A percentile compares a stretch with the other conserved stretches of the same genome.
These are phyloP conservation scores for Teleogryllus occipitalis DNA, from an alignment of 1,140 invertebrate species.

Conservation along the genomic window DNA sequence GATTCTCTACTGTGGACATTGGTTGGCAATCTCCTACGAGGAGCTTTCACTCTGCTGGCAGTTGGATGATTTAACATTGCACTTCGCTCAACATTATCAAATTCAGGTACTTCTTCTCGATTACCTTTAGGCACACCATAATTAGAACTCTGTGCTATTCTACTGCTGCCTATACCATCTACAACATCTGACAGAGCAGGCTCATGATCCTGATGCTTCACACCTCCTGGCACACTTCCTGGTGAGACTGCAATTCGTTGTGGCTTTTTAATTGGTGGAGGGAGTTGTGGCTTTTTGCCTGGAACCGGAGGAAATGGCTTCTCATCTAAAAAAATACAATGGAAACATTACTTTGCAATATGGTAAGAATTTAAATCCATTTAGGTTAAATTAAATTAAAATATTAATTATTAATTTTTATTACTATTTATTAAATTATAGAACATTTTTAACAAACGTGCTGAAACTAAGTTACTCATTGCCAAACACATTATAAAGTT, in stretches of 20 bases:
- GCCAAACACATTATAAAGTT: no score
- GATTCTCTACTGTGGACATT: constrained; percentile 27
- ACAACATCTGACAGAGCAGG: background rate
- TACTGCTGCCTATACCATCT: background rate
- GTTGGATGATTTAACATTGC: constrained; percentile 54
- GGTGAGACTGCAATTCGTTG: background rate
- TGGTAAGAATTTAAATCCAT: no score
- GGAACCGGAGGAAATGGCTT: constrained; percentile 12
- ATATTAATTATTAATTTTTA: no score
- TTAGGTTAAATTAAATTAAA: no score
- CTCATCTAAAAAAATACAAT: background rate
- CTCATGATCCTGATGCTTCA: background rate
- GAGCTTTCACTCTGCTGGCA: constrained; percentile 52
- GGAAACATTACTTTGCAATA: no score
- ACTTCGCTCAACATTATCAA: constrained; percentile 49
- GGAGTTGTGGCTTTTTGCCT: constrained; percentile 16
- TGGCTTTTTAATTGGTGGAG: constrained; percentile 17
- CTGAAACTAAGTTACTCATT: no score
- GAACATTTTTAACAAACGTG: no score
- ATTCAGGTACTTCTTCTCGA: constrained; percentile 31
- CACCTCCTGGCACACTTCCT: background rate
- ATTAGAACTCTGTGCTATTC: background rate
- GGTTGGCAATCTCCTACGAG: constrained; percentile 53
- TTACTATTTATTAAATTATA: no score
- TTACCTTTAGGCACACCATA: background rate